Evolutionary conservation across 2,797 vertebrate species (phyloP).

Genomic region (Chaetodon trifasciatus): DNA sequence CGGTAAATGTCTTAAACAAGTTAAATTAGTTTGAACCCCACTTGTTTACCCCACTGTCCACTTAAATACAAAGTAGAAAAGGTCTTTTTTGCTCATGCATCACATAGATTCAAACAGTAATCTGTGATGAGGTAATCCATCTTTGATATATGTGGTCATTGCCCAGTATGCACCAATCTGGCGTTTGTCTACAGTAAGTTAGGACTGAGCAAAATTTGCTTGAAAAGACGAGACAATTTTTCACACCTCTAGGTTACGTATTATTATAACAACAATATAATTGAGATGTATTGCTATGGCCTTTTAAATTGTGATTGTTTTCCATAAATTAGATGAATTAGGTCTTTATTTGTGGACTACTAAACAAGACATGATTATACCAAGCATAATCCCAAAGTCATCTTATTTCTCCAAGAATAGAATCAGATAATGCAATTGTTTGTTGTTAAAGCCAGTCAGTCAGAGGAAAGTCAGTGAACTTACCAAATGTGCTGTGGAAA

Average conservation of each 20-base stretch:
- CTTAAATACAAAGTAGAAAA: background rate
- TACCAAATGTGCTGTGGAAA: no score
- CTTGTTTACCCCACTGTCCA: background rate
- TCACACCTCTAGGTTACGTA: no score
- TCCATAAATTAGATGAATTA: background rate
- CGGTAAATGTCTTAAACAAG: conserved; percentile 81
- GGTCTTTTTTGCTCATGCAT: no score
- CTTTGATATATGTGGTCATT: background rate
- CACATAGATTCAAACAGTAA: background rate
- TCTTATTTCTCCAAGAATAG: background rate
- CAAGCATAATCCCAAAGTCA: background rate
- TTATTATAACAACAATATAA: background rate
- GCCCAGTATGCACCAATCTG: background rate
- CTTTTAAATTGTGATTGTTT: background rate
- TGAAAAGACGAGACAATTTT: background rate
- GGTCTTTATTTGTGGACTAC: background rate
- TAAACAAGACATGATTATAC: background rate
- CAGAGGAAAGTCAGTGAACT: background rate
- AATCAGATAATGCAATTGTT: background rate
- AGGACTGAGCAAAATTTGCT: background rate
- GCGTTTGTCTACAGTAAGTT: background rate
- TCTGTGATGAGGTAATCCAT: background rate
- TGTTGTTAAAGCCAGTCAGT: background rate
- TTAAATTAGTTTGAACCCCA: no score
- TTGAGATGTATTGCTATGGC: background rate